phyloP scores from a whole-genome alignment of 2,797 vertebrate species.

The Micrastur ruficollis region DNA sequence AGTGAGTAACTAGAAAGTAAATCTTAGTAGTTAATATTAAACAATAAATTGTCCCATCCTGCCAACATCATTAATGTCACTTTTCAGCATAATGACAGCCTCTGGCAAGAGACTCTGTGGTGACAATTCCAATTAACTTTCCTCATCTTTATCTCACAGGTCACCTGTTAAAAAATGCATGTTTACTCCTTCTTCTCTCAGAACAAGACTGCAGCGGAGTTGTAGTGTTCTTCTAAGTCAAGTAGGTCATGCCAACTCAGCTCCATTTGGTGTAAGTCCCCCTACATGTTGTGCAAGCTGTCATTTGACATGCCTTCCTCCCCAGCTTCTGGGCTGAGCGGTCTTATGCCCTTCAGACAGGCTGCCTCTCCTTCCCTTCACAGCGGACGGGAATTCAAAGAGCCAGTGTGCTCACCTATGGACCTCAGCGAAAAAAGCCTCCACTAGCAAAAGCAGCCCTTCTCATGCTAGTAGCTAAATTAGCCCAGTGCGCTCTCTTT shows the following conservation, averaged over 20 bases:
- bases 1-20: background rate
- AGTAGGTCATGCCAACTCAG: background rate
- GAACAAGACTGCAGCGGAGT: background rate
- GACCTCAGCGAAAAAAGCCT: background rate
- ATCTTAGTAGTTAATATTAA: background rate
- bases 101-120: background rate
- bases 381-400: background rate
- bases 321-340: background rate
- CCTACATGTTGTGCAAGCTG: background rate
- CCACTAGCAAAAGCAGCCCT: background rate
- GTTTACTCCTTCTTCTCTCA: background rate
- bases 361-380: background rate
- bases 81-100: constrained; percentile 2
- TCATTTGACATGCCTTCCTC: background rate
- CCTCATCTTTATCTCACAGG: background rate
- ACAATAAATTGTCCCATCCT: background rate
- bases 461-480: background rate
- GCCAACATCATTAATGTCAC: background rate
- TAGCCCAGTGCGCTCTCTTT: background rate
- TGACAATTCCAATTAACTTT: constrained; percentile 33
- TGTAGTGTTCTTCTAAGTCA: background rate
- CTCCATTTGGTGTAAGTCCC: background rate
- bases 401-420: background rate
- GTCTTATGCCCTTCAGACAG: background rate
- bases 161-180: background rate